phyloP scores from a whole-genome alignment of 2,113 vertebrate species.

The Rhinolophus ferrumequinum region DNA sequence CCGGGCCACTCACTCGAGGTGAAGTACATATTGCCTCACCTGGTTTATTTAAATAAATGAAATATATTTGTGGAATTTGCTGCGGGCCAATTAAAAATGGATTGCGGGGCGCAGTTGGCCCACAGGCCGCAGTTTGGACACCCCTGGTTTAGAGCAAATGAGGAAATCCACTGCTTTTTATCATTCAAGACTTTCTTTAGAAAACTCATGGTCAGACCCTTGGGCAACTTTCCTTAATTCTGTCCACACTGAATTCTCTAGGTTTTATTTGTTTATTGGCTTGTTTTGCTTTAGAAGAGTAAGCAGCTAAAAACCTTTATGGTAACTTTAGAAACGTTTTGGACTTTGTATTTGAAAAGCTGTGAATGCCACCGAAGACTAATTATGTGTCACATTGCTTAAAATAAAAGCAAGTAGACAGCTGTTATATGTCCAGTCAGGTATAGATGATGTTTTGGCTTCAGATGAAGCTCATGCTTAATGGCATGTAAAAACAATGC shows the following conservation, averaged over 20 bases:
- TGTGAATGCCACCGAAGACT: not conserved
- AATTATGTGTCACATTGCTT: not conserved
- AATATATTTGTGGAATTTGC: too few species aligned
- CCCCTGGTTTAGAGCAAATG: not conserved
- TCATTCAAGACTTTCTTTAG: not conserved
- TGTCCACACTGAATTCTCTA: not conserved
- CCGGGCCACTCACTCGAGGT: too few species aligned
- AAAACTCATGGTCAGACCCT: not conserved
- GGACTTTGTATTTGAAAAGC: slow-evolving; percentile 22
- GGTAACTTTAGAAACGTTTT: not conserved
- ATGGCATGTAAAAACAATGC: not conserved
- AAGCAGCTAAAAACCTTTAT: not conserved
- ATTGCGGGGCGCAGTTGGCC: too few species aligned
- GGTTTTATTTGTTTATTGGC: not conserved
- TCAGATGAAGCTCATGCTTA: not conserved
- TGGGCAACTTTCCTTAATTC: not conserved
- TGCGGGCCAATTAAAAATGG: too few species aligned
- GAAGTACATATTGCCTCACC: too few species aligned
- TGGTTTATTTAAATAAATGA: too few species aligned
- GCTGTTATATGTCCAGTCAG: not conserved
- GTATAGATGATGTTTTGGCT: not conserved
- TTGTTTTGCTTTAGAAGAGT: slow-evolving; percentile 11
- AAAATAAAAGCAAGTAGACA: not conserved
- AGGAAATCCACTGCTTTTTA: not conserved
- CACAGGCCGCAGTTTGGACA: too few species aligned